Evolutionary conservation across 2,888 invertebrate species (phyloP).

Genomic region (Lamproptera curius): DNA sequence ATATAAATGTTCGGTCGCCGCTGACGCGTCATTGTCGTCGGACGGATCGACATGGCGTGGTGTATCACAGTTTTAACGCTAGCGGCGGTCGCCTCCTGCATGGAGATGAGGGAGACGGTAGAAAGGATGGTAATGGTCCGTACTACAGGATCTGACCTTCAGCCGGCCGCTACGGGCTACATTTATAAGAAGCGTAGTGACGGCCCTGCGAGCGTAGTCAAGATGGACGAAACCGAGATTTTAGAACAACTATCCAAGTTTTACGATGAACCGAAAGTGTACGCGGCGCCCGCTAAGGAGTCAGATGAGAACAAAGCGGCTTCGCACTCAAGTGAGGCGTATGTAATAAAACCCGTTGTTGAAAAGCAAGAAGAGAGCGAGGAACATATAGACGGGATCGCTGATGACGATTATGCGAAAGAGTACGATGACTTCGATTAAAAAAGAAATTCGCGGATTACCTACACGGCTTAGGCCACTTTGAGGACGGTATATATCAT

Average conservation of each 20-base stretch:
- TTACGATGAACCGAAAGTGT: constrained; percentile 54
- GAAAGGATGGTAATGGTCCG: constrained; percentile 76
- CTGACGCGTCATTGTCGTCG: constrained; percentile 59
- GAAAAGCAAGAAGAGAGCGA: constrained; percentile 47
- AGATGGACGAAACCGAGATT: constrained; percentile 66
- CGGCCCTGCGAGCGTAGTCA: constrained; percentile 65
- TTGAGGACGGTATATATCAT: constrained; percentile 44
- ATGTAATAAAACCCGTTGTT: constrained; percentile 59
- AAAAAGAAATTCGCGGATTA: constrained; percentile 52
- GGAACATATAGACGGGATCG: constrained; percentile 46
- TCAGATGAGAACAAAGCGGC: constrained; percentile 49
- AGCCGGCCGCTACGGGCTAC: constrained; percentile 79
- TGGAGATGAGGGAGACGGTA: constrained; percentile 70
- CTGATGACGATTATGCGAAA: constrained; percentile 55
- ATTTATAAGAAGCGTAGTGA: constrained; percentile 71
- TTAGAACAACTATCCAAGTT: constrained; percentile 62
- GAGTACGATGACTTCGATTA: constrained; percentile 49
- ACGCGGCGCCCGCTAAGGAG: constrained; percentile 46
- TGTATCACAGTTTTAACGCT: constrained; percentile 42
- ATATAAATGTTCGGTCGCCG: constrained; percentile 66
- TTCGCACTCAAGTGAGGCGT: constrained; percentile 41
- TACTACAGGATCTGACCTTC: constrained; percentile 77
- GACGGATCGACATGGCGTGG: constrained; percentile 55
- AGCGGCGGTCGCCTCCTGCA: constrained; percentile 44
- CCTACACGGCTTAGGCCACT: constrained; percentile 47